Evolutionary conservation across 2,888 invertebrate genomes (phyloP), one percentile per base, ranked within the genome.

Genomic region (Endomychus coccineus): DNA sequence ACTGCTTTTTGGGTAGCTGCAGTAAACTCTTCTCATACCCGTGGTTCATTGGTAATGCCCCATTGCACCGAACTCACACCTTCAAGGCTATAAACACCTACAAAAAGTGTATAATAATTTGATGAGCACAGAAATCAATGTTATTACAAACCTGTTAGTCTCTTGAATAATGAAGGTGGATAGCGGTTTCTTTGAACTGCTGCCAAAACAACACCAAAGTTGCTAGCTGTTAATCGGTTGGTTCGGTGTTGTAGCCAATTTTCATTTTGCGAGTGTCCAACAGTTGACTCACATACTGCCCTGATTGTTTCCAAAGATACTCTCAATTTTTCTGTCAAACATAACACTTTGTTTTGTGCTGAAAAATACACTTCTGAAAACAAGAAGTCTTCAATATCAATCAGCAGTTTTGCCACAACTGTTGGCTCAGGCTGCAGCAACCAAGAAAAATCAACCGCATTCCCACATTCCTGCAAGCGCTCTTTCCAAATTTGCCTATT

Each of bases 381-480:
- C 7, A 40, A 15, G n/a, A 40, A 10, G 13, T 23, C 23, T 12
- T 38, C 37, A 11, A 40, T 32, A 16, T 11, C 25, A 3, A 27
- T 24, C n/a, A 38, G 11, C 10, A 40, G 23, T 19, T 25, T 16
- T 3, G 28, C 13, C 15, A 22, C 27, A 16, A 16, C 4, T 15
- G 24, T 9, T 23, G 28, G 24, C 27, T 36, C 35, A 19, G 36
- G 33, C 17, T 19, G 16, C 14, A 42, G 16, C 25, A 42, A 27
- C 33, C 42, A 42, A 15, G 36, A 23, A 33, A 42, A 42, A 12
- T 36, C 42, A n/a, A 42, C 36, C 15, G 15, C 24, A 39, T 34
- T 16, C 3, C n/a, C n/a, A 10, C 22, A n/a, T 29, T 21, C 13
- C n/a, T 17, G 22, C 16, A 36, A 10, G 10, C 27, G 19, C n/a